A percentile compares a stretch with the other conserved stretches of the same genome.
Evolutionary conservation across 2,113 vertebrate genomes (phyloP).

Genomic region (Cyrtonyx montezumae): DNA sequence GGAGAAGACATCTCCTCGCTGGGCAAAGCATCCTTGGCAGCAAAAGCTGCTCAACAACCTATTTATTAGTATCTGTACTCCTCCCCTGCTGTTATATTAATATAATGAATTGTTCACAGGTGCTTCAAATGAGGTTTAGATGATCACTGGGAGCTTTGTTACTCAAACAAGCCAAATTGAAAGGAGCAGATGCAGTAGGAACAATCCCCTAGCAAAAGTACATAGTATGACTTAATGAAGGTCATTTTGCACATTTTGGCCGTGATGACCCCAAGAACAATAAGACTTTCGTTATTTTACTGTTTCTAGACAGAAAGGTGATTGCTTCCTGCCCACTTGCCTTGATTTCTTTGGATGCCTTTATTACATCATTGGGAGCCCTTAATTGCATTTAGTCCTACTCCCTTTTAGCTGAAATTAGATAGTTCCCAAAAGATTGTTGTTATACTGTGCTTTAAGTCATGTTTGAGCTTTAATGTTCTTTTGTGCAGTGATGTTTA

Average conservation of each 20-base stretch:
- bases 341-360: not conserved
- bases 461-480: not conserved
- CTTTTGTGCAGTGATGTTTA: not conserved
- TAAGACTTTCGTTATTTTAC: slow-evolving; percentile 40
- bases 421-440: slow-evolving; percentile 3
- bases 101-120: slow-evolving; percentile 92
- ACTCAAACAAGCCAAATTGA: slow-evolving; percentile 83
- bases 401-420: slow-evolving; percentile 22
- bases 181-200: slow-evolving; percentile 79
- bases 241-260: slow-evolving; percentile 76
- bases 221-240: slow-evolving; percentile 79
- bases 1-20: slow-evolving; percentile 19
- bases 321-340: slow-evolving; percentile 35
- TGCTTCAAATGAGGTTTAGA: slow-evolving; percentile 87
- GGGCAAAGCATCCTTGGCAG: slow-evolving; percentile 71
- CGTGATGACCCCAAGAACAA: slow-evolving; percentile 67
- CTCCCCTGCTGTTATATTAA: slow-evolving; percentile 87
- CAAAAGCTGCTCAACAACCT: slow-evolving; percentile 66
- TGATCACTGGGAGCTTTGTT: slow-evolving; percentile 82
- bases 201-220: slow-evolving; percentile 67
- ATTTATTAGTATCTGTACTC: slow-evolving; percentile 79
- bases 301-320: slow-evolving; percentile 49
- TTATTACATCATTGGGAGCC: slow-evolving; percentile 49
- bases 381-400: slow-evolving; percentile 50
- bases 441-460: not conserved